phyloP scores from a whole-genome alignment of 2,797 vertebrate genomes.

The Lepus townsendii region DNA sequence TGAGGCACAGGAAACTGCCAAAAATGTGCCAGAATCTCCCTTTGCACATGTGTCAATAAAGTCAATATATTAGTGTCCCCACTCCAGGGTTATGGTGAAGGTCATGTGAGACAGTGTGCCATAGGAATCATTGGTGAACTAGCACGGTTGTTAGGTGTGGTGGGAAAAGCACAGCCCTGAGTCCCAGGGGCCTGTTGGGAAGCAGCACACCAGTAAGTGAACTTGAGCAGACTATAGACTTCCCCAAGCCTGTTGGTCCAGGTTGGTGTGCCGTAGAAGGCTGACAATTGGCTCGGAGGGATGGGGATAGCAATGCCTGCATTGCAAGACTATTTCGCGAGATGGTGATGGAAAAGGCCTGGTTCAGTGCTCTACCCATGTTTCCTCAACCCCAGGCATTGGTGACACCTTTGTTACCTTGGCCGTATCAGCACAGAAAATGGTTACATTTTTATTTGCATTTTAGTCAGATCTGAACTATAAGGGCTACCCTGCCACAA shows the following conservation, averaged over 20 bases:
- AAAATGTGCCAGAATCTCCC: not conserved
- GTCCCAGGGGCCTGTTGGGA: not conserved
- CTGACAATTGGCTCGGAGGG: too few relatives aligned
- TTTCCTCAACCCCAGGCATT: not conserved
- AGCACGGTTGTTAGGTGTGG: not conserved
- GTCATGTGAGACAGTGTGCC: not conserved
- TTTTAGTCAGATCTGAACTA: not conserved
- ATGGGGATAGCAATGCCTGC: not conserved
- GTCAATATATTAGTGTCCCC: not conserved
- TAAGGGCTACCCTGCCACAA: not conserved
- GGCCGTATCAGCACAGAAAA: not conserved
- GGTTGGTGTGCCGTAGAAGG: fast-evolving
- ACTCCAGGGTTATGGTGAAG: not conserved
- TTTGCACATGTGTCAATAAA: not conserved
- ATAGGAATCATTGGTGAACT: not conserved
- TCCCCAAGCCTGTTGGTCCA: not conserved
- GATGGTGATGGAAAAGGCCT: too few relatives aligned
- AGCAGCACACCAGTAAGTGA: not conserved
- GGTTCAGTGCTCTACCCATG: fast-evolving
- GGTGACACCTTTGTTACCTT: not conserved
- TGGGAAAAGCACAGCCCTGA: not conserved
- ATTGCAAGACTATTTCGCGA: not conserved
- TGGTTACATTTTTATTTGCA: not conserved
- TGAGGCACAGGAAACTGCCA: not conserved
- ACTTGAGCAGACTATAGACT: fast-evolving